Evolutionary conservation across 2,797 vertebrate genomes (phyloP).

Genomic region (Girardinus metallicus): DNA sequence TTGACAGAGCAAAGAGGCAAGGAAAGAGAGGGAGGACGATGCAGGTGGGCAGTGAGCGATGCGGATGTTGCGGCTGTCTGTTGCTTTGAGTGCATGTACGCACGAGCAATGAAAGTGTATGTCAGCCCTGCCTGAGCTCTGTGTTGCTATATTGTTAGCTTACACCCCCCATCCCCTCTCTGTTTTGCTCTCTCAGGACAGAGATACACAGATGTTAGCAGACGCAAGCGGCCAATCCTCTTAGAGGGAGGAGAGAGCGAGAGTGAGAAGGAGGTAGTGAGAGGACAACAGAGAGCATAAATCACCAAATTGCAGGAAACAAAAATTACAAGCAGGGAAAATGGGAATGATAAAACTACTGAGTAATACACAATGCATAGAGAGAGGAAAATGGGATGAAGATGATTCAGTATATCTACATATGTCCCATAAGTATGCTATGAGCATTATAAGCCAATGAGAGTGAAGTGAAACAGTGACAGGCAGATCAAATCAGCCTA

Average conservation of each 20-base stretch:
- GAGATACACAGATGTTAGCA: slow-evolving; percentile 77
- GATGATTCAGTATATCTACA: neutral
- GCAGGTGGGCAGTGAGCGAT: slow-evolving; percentile 60
- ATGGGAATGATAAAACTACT: neutral
- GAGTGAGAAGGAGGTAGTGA: slow-evolving; percentile 60
- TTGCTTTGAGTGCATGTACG: slow-evolving; percentile 38
- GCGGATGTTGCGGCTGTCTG: slow-evolving; percentile 69
- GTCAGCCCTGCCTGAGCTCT: slow-evolving; percentile 51
- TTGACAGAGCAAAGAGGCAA: slow-evolving; percentile 25
- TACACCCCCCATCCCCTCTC: slow-evolving; percentile 71
- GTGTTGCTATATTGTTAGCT: slow-evolving; percentile 67
- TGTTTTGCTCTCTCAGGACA: slow-evolving; percentile 81
- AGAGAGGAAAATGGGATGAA: neutral
- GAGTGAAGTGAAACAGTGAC: slow-evolving; percentile 28
- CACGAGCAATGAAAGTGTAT: slow-evolving; percentile 38
- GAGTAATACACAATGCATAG: neutral
- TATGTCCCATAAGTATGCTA: slow-evolving; percentile 24
- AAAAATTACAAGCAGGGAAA: slow-evolving; percentile 12
- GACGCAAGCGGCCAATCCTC: slow-evolving; percentile 75
- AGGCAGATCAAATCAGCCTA: slow-evolving; percentile 36
- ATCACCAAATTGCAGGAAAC: slow-evolving; percentile 5
- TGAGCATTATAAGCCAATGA: slow-evolving; percentile 40
- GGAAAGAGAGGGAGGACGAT: slow-evolving; percentile 40
- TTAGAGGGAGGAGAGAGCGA: slow-evolving; percentile 58
- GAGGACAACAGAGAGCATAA: slow-evolving; percentile 21